Percentiles rank a stretch among this genome's conserved stretches.
Conservation (phyloP, 1,140 invertebrate species). For the Amphibalanus amphitrite region DNA sequence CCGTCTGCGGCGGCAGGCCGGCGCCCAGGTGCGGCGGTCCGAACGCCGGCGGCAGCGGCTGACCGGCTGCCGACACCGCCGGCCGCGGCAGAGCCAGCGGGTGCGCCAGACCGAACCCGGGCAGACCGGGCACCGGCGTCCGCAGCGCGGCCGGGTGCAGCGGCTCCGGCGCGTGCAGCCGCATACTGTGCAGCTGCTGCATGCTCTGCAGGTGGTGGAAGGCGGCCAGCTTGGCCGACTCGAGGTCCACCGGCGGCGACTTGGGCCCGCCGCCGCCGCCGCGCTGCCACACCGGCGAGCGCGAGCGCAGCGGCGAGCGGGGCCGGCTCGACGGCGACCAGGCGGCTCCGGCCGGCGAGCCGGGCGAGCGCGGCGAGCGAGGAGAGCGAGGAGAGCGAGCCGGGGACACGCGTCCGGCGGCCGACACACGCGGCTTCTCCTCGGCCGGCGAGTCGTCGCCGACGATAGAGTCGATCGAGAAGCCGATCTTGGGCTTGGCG, state of each 20-base stretch:
- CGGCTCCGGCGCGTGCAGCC: background rate
- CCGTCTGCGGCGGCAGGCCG: constrained; percentile 10
- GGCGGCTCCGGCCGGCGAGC: background rate
- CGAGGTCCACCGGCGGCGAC: background rate
- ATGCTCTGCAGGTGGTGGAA: background rate
- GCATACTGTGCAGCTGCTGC: background rate
- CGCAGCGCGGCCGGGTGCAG: background rate
- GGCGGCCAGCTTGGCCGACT: background rate
- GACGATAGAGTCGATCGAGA: constrained; percentile 87
- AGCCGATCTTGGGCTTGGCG: constrained; percentile 62
- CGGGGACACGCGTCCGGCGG: background rate
- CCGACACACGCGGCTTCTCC: background rate
- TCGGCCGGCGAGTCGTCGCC: constrained; percentile 27
- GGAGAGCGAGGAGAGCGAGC: background rate
- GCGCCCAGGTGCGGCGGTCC: background rate
- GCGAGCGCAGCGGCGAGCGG: background rate
- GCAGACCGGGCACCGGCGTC: background rate
- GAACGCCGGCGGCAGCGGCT: background rate
- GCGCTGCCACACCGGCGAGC: background rate
- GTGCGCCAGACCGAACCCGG: background rate
- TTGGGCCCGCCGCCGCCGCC: too few relatives aligned
- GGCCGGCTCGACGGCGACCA: background rate
- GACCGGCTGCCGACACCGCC: too few relatives aligned
- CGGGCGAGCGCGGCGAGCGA: background rate
- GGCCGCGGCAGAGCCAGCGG: background rate